These are phyloP conservation scores for Homarus gammarus DNA, from an alignment of 2,888 invertebrate species.

Conservation along the genomic window DNA sequence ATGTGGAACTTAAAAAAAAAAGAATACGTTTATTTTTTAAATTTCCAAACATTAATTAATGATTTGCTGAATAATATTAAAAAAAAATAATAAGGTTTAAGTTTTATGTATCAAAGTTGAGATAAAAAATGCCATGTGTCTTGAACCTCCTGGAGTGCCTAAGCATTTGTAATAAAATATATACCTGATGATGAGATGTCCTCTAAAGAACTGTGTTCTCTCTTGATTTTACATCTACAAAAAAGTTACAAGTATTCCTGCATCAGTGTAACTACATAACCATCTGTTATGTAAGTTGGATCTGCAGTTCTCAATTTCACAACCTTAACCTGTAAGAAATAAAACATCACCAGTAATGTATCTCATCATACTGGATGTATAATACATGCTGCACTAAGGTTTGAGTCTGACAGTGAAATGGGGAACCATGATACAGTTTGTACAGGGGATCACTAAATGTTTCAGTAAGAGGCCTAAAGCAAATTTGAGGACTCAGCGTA, in stretches of 20 bases:
- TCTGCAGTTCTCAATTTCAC: neutral
- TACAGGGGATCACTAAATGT: too few relatives aligned
- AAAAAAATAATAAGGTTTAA: neutral
- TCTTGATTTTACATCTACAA: neutral
- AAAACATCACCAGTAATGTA: neutral
- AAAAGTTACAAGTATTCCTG: too few relatives aligned
- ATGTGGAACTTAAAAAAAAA: too few relatives aligned
- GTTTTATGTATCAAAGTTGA: neutral
- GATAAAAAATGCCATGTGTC: neutral
- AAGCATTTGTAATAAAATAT: conserved; percentile 2
- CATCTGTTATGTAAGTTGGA: neutral
- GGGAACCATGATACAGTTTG: too few relatives aligned
- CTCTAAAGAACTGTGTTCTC: too few relatives aligned
- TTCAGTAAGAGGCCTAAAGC: too few relatives aligned
- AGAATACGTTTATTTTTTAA: too few relatives aligned
- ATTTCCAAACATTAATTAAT: too few relatives aligned
- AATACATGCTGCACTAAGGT: neutral
- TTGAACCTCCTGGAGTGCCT: neutral
- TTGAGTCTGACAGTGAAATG: neutral
- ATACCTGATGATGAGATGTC: neutral
- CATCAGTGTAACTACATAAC: neutral
- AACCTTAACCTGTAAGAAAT: neutral
- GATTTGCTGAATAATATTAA: neutral
- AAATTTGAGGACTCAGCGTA: too few relatives aligned
- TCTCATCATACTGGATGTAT: neutral